Evolutionary conservation across 2,113 vertebrate genomes (phyloP).

Genomic region (Plecturocebus donacophilus): DNA sequence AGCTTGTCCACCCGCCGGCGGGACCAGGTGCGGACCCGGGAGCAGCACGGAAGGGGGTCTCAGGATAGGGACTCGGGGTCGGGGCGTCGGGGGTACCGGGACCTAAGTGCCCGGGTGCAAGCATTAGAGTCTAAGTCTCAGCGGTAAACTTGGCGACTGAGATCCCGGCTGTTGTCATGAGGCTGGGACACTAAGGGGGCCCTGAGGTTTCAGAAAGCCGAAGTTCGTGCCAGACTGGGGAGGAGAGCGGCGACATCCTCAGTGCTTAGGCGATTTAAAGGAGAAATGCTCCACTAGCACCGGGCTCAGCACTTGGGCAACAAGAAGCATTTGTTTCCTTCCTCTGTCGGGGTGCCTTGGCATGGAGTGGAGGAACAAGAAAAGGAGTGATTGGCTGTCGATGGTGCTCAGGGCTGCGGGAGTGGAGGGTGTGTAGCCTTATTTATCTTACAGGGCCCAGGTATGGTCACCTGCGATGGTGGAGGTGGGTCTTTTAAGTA

Average conservation of each 20-base stretch:
- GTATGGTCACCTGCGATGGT: background rate
- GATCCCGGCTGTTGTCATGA: slow-evolving; percentile 21
- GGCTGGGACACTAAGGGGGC: slow-evolving; percentile 34
- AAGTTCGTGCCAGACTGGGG: slow-evolving; percentile 14
- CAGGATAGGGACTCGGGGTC: fast-evolving
- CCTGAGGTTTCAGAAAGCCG: background rate
- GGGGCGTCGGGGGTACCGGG: fast-evolving
- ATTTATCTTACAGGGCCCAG: background rate
- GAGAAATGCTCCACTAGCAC: background rate
- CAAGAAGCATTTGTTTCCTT: slow-evolving; percentile 45
- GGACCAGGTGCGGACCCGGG: slow-evolving; percentile 47
- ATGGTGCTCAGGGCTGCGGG: background rate
- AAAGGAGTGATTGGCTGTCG: background rate
- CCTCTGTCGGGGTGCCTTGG: background rate
- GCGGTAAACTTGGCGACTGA: background rate
- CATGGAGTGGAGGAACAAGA: background rate
- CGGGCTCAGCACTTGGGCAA: background rate
- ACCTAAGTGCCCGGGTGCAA: fast-evolving
- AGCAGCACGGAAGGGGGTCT: background rate
- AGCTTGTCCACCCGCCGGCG: background rate
- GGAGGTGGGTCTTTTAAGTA: background rate
- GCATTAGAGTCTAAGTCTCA: background rate
- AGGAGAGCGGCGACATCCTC: background rate
- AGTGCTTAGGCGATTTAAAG: background rate
- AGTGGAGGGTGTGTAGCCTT: background rate